Evolutionary conservation across 2,797 vertebrate species (phyloP), one percentile per base, ranked within the genome.

Genomic region (Cryptoblepharus egeriae): DNA sequence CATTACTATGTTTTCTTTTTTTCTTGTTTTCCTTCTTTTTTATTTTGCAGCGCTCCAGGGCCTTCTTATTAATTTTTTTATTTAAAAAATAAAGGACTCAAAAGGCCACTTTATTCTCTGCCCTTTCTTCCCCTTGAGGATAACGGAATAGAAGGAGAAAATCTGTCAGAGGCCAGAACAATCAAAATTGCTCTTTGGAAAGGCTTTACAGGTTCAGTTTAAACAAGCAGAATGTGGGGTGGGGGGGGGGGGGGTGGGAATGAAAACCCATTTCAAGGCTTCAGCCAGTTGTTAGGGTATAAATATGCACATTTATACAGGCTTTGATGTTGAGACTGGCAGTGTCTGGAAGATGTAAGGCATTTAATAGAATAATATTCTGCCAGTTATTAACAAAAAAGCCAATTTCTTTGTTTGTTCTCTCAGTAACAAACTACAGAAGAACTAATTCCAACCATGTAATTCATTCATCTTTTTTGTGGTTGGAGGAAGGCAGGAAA

Each of bases 41-140:
- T 0, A 77, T 90, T 93, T 90, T 83, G 83, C 11, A 88, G 69
- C 63, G 65, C 78, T 92, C n/a, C 45, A 82, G 80, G 75, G 65
- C 74, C 26, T 87, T 87, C 63, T 88, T 72, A 73, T 84, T 73
- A 45, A 79, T 10, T 49, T 75, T 65, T 76, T 35, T 57, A 82
- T 16, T 75, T 85, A 70, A 90, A 90, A 82, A 0, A 71, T 84
- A 6, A 89, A 89, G 69, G 79, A 45, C 28, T 63, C 77, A 79
- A 90, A 93, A 84, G 67, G 75, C 72, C 1, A 2, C 52, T 92
- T 91, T 91, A 79, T 87, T 88, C 67, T 87, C 18, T 92, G 82
- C 52, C 75, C 78, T 90, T 84, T 91, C 77, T 86, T 88, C 68
- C 76, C 52, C 69, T 77, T 45, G 64, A 89, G 78, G 35, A 77